phyloP scores from a whole-genome alignment of 2,113 vertebrate genomes.

The Choloepus hoffmanni region DNA sequence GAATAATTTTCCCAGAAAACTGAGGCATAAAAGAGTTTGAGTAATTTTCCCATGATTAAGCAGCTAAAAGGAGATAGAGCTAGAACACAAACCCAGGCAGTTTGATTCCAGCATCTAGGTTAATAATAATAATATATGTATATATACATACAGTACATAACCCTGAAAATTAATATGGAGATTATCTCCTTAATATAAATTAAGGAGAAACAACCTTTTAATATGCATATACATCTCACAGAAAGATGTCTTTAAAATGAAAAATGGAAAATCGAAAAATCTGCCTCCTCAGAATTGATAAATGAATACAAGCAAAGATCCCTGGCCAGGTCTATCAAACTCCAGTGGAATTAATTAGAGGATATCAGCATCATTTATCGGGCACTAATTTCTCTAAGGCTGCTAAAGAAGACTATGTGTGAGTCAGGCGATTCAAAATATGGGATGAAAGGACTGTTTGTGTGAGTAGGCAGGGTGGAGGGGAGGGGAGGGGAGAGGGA shows the following conservation, averaged over 20 bases:
- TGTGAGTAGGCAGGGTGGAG: background rate
- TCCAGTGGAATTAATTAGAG: slow-evolving; percentile 62
- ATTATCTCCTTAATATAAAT: slow-evolving; percentile 79
- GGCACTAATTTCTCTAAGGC: background rate
- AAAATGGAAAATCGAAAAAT: slow-evolving; percentile 83
- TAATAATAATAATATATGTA: slow-evolving; percentile 88
- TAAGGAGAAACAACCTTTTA: slow-evolving; percentile 82
- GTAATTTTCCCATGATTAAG: background rate
- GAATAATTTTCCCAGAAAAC: no score
- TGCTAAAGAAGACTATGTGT: slow-evolving; percentile 10
- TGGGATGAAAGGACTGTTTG: background rate
- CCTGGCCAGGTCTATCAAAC: slow-evolving; percentile 34
- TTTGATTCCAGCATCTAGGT: background rate
- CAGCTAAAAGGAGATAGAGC: background rate
- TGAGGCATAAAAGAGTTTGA: background rate
- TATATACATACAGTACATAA: slow-evolving; percentile 82
- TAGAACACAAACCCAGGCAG: background rate
- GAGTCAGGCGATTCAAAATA: background rate
- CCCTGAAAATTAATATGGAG: slow-evolving; percentile 84
- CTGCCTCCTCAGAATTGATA: slow-evolving; percentile 71
- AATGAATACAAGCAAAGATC: slow-evolving; percentile 69
- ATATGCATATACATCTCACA: slow-evolving; percentile 67
- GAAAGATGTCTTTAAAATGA: slow-evolving; percentile 68
- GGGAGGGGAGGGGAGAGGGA: background rate
- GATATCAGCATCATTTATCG: slow-evolving; percentile 33